These are phyloP conservation scores for Flexamia atlantica DNA, from an alignment of 2,888 invertebrate genomes.

Conservation along the genomic window DNA sequence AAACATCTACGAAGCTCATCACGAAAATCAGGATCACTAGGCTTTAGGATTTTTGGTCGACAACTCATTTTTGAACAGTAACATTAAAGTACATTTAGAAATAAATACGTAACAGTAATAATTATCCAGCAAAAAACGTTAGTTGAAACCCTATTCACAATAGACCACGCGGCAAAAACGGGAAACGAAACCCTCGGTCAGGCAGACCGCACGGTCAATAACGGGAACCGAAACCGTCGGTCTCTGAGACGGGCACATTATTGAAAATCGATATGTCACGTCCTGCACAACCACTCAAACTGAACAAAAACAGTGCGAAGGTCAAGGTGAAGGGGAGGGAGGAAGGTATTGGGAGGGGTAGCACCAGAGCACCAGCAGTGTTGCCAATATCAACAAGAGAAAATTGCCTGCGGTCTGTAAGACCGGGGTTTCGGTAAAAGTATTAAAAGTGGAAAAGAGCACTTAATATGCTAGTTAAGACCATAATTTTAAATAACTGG, in stretches of 20 bases:
- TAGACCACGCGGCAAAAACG: neutral
- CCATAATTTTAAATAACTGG: too few species aligned
- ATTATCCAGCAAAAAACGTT: neutral
- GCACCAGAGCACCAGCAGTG: neutral
- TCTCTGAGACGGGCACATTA: conserved; percentile 20
- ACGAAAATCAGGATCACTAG: conserved; percentile 16
- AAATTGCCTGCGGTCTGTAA: conserved; percentile 27
- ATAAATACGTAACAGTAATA: neutral
- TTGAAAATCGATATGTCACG: neutral
- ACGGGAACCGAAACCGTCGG: neutral
- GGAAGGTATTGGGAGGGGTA: conserved; percentile 42
- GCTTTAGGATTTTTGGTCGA: neutral
- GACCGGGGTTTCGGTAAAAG: conserved; percentile 42
- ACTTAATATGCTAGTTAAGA: too few species aligned
- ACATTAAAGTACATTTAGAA: neutral
- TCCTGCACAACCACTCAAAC: neutral
- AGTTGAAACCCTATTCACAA: neutral
- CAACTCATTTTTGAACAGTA: conserved; percentile 3
- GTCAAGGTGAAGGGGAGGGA: neutral
- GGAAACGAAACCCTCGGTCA: neutral
- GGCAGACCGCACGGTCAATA: too few species aligned
- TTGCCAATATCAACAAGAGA: conserved; percentile 43
- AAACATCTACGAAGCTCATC: conserved; percentile 14
- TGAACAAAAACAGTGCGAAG: conserved; percentile 6
- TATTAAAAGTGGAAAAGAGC: too few species aligned